A percentile compares a stretch with the other conserved stretches of the same genome.
phyloP scores from a whole-genome alignment of 2,888 invertebrate genomes.

The Acanthosepion esculentum region DNA sequence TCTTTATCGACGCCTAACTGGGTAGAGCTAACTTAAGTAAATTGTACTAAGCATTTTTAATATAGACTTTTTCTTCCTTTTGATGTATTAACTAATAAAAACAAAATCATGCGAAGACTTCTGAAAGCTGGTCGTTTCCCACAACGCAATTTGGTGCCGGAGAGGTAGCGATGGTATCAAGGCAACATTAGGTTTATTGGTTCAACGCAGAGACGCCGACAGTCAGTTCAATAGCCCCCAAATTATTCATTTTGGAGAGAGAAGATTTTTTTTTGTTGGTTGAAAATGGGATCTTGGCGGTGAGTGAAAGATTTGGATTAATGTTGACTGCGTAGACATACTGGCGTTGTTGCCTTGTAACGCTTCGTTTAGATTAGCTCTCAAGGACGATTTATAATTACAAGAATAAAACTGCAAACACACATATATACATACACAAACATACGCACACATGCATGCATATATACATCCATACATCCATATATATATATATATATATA shows the following conservation, averaged over 20 bases:
- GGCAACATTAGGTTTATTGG: not conserved
- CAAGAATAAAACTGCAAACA: not conserved
- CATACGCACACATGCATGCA: not conserved
- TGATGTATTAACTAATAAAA: not conserved
- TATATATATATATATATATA: not conserved
- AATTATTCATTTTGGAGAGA: not conserved
- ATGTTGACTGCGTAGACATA: not conserved
- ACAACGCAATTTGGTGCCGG: not conserved
- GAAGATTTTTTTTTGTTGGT: not conserved
- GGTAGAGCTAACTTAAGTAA: not conserved
- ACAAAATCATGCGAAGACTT: no score
- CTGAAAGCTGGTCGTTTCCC: not conserved
- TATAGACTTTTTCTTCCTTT: not conserved
- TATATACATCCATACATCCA: not conserved
- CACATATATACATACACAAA: not conserved
- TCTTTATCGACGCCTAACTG: not conserved
- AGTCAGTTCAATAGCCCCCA: not conserved
- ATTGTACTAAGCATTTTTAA: not conserved
- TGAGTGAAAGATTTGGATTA: conserved; percentile 5
- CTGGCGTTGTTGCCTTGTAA: not conserved
- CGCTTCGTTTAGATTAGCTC: not conserved
- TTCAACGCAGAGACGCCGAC: not conserved
- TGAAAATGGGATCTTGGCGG: not conserved
- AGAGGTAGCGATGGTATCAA: not conserved
- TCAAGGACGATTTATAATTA: conserved; percentile 33